A percentile compares a stretch with the other conserved stretches of the same genome.
Evolutionary conservation across 2,113 vertebrate genomes (phyloP).

Genomic region (Excalfactoria chinensis): DNA sequence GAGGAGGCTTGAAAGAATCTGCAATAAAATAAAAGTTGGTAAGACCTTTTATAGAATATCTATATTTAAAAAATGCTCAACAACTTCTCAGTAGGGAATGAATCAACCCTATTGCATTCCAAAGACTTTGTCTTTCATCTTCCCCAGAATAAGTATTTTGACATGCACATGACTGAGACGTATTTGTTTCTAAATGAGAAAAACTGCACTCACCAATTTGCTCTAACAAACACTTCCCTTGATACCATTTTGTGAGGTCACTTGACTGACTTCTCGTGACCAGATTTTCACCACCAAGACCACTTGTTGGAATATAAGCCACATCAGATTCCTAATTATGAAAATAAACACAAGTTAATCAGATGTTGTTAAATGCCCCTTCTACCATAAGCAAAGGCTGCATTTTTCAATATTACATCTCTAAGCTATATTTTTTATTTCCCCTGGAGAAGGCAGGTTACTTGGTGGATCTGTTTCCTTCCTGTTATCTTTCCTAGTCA

Average conservation of each 20-base stretch:
- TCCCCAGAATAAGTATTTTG: neutral
- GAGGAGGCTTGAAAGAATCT: constrained; percentile 95
- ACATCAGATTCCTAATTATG: constrained; percentile 91
- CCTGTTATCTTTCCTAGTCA: neutral
- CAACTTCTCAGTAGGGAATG: neutral
- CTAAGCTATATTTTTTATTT: accelerated
- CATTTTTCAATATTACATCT: neutral
- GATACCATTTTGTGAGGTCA: constrained; percentile 91
- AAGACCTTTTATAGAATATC: neutral
- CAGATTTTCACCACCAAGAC: constrained; percentile 95
- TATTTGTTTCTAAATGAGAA: neutral
- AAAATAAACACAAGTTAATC: constrained; percentile 14
- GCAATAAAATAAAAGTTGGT: constrained; percentile 42
- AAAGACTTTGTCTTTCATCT: neutral
- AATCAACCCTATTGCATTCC: neutral
- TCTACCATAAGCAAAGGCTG: neutral
- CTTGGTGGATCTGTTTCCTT: neutral
- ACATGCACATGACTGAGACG: neutral
- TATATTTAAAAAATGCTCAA: neutral
- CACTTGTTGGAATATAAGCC: constrained; percentile 94
- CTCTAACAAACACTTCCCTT: constrained; percentile 90
- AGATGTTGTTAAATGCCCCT: neutral
- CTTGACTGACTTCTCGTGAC: constrained; percentile 81
- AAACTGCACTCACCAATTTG: constrained; percentile 88
- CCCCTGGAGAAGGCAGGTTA: neutral